phyloP scores from a whole-genome alignment of 1,140 invertebrate genomes.

The Protaetia brevitarsis region DNA sequence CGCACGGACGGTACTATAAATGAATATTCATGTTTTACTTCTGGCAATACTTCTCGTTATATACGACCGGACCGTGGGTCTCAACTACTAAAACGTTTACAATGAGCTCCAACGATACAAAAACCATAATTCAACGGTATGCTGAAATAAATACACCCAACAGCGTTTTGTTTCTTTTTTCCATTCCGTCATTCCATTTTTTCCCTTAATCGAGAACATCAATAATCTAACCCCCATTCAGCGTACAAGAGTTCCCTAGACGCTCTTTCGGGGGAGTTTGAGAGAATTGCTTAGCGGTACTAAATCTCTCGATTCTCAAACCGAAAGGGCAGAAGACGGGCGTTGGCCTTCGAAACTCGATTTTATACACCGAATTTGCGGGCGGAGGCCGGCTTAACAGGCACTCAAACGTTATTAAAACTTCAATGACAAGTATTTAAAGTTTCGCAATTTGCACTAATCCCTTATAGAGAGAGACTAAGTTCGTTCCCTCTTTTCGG shows the following conservation, averaged over 20 bases:
- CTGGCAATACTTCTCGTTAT: conserved; percentile 10
- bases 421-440: conserved; percentile 15
- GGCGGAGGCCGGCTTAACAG: background rate
- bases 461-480: background rate
- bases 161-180: no score
- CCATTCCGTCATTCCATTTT: no score
- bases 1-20: background rate
- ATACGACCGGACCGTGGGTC: conserved; percentile 5
- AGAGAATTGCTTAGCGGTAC: background rate
- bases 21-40: conserved; percentile 17
- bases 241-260: no score
- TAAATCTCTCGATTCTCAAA: background rate
- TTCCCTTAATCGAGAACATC: no score
- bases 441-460: conserved; percentile 15
- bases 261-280: no score
- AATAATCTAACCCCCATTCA: no score
- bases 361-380: background rate
- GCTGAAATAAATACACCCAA: background rate
- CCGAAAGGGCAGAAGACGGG: background rate
- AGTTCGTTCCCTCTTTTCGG: conserved; percentile 5
- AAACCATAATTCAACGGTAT: background rate
- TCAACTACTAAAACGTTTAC: conserved; percentile 3
- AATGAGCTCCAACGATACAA: background rate
- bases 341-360: background rate
- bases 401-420: conserved; percentile 12